Evolutionary conservation across 2,888 invertebrate genomes (phyloP).

Genomic region (Melanostoma scalare): DNA sequence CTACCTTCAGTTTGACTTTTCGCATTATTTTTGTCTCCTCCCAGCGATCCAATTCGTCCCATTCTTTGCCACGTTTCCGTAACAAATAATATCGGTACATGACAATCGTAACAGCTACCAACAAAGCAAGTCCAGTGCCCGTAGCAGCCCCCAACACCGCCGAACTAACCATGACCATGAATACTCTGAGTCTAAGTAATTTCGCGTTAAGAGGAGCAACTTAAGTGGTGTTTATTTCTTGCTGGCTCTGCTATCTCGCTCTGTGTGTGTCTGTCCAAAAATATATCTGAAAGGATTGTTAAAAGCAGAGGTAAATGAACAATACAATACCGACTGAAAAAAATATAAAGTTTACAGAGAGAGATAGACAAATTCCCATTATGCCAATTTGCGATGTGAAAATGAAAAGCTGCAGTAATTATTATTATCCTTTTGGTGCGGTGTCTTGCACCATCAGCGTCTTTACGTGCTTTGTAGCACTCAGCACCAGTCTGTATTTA

Average conservation of each 20-base stretch:
- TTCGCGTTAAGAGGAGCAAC: conserved; percentile 4
- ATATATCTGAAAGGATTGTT: conserved; percentile 42
- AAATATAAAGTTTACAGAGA: conserved; percentile 2
- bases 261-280: conserved; percentile 4
- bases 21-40: conserved; percentile 82
- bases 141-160: conserved; percentile 87
- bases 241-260: background rate
- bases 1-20: conserved; percentile 80
- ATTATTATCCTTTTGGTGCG: conserved; percentile 12
- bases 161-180: conserved; percentile 85
- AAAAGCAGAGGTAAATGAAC: conserved; percentile 14
- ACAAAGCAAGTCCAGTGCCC: conserved; percentile 86
- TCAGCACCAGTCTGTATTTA: conserved; percentile 24
- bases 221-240: conserved; percentile 4
- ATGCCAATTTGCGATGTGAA: conserved; percentile 17
- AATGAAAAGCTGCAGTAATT: conserved; percentile 26
- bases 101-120: conserved; percentile 86
- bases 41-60: conserved; percentile 85
- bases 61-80: conserved; percentile 84
- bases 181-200: conserved; percentile 11
- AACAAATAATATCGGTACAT: conserved; percentile 86
- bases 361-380: background rate
- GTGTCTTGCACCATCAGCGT: conserved; percentile 11
- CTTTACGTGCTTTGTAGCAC: background rate
- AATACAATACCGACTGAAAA: background rate